Base-by-base conservation (phyloP, 1,140 invertebrate genomes). In the Littorina saxatilis region DNA sequence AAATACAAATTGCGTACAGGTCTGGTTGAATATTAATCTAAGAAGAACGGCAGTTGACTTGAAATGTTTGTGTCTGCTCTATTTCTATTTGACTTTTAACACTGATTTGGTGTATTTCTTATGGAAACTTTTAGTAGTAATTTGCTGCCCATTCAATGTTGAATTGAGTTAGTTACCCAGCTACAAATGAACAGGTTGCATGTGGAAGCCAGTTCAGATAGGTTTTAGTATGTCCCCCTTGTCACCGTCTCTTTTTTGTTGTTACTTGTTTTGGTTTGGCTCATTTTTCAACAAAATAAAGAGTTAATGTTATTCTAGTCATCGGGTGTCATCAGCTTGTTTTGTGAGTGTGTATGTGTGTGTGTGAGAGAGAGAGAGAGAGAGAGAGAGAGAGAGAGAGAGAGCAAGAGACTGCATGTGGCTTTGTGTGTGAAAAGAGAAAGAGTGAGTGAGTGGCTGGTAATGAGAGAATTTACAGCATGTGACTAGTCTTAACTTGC, bases 261-360 rank as follows among this genome's bases (percentile, higher is more conserved):
- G 43, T 73, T 73, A 73, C 70, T 73, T 50, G 40, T 68, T 68
- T 68, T 68, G 27, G 40, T 73, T 73, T 50, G 70, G 70, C 40
- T 73, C 40, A 50, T 73, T 73, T 73, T 73, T 52, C 39, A 73
- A 73, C 39, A 73, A 73, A 73, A 73, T 73, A 73, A 73, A 73
- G 70, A 73, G 70, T 73, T 73, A 47, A 73, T 73, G 70, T 73
- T 73, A 73, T 73, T 73, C 70, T 73, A 73, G 70, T 73, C 70
- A 73, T 50, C 17, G 4, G n/a, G 70, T 23, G 9, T 73, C 50
- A 5, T 11, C 15, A n/a, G 40, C 15, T n/a, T 52, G 3, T 50
- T 13, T 40, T 72, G 13, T 37, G 32, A 9, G 32, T 68, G 63
- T 37, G 7, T 68, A n/a, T 68, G 63, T 68, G 63, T 68, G 63